Base-by-base conservation (phyloP, 2,888 invertebrate genomes). In the Chrysodeixis includens region DNA sequence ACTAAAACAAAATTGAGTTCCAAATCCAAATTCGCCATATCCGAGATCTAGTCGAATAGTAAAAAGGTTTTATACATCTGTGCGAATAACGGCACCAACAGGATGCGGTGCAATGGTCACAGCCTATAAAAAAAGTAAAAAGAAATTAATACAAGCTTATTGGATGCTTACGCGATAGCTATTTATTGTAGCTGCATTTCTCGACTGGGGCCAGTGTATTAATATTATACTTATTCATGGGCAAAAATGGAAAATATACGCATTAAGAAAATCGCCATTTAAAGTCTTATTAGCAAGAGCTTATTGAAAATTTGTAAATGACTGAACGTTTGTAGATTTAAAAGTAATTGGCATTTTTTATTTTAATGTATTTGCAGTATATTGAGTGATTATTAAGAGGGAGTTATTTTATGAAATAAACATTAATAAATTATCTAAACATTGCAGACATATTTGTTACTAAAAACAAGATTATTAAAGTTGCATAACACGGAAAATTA, bases 21-120 rank as follows among this genome's bases (percentile, higher is more conserved):
- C n/a, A n/a, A n/a, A 14, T 1, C 4, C 5, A 40, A 1, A 40
- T 40, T 40, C 4, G 1, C 14, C 7, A n/a, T 14, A 40, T n/a
- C n/a, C 6, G 6, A n/a, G 6, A 49, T 49, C 20, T 9, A 44
- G 12, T 16, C 10, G 8, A 32, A 52, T 12, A 20, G 7, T 57
- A 44, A 20, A 72, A 35, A 59, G 26, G 62, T 32, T 61, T 78
- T 60, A 10, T 65, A 78, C 74, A 81, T 83, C 79, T 32, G 2
- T 65, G 78, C 22, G 16, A 59, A 64, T 81, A 82, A 76, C 78
- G 75, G 79, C 65, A 22, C 16, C 56, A 66, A 77, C 76, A 80
- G 88, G 88, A 88, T 84, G 84, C 75, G 60, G 73, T 30, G 76
- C 72, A 81, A 83, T 83, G 86, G 83, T 86, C 85, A 84, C 80